Conservation (phyloP, 2,113 vertebrate genomes). For the Papio anubis region DNA sequence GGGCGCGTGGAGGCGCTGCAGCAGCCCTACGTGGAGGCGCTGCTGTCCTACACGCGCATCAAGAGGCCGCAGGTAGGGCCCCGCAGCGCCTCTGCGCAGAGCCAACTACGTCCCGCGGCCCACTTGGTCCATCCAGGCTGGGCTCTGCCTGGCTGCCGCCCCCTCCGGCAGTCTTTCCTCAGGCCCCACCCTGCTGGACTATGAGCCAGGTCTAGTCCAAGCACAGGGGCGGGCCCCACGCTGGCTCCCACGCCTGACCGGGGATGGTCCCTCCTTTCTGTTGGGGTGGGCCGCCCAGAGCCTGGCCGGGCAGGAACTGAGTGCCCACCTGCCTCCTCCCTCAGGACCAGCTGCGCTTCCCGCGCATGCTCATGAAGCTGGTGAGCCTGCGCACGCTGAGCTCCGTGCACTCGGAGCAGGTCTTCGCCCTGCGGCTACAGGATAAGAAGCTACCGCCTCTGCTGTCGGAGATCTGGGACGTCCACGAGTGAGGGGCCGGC, state of each 20-base stretch:
- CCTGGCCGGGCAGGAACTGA: not conserved
- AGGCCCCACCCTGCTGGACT: not conserved
- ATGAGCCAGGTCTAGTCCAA: not conserved
- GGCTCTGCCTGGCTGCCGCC: not conserved
- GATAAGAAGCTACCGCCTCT: constrained; percentile 85
- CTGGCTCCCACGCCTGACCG: not conserved
- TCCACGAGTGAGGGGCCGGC: constrained; percentile 77
- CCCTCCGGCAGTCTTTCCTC: not conserved
- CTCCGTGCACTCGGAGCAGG: constrained; percentile 85
- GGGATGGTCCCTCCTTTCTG: not conserved
- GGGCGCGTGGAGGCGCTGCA: constrained; percentile 82
- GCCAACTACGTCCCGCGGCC: not conserved
- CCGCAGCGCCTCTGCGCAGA: too few relatives aligned
- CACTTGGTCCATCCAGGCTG: not conserved
- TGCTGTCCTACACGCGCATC: constrained; percentile 84
- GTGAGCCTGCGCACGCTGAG: constrained; percentile 84
- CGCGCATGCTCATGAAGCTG: constrained; percentile 86
- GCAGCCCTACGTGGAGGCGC: constrained; percentile 84
- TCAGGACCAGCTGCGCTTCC: constrained; percentile 85
- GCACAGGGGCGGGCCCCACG: not conserved
- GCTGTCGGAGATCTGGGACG: constrained; percentile 86
- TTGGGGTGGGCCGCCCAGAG: not conserved
- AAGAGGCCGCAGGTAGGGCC: constrained; percentile 81
- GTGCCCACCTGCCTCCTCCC: too few relatives aligned
- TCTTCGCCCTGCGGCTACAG: constrained; percentile 85